These are phyloP conservation scores for Cyanoramphus novaezelandiae DNA, from an alignment of 2,113 vertebrate species.

Conservation along the genomic window DNA sequence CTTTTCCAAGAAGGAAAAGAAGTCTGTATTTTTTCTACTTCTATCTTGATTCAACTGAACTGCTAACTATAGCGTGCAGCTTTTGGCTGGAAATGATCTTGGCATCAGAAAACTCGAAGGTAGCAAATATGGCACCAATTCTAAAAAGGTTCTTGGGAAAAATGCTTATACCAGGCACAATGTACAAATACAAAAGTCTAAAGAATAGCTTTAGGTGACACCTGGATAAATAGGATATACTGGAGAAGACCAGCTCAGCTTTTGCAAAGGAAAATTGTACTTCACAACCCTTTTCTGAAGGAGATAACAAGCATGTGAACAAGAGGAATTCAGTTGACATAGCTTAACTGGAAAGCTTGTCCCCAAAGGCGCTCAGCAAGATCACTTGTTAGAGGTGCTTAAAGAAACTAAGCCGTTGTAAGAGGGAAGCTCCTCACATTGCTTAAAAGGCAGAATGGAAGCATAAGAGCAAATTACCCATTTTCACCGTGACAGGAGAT, in stretches of 20 bases:
- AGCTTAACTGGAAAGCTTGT: neutral
- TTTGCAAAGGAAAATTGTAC: neutral
- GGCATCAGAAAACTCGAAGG: slow-evolving; percentile 15
- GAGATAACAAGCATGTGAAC: neutral
- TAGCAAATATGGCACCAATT: neutral
- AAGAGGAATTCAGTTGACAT: neutral
- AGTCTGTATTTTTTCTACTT: neutral
- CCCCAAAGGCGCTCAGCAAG: neutral
- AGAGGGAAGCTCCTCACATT: neutral
- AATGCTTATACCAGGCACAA: slow-evolving; percentile 7
- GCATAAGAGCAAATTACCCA: neutral
- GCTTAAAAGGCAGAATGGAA: neutral
- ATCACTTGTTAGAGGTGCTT: neutral
- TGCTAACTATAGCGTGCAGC: neutral
- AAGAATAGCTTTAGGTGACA: neutral
- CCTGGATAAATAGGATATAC: neutral
- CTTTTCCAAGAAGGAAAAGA: neutral
- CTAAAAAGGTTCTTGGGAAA: neutral
- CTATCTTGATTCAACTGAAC: neutral
- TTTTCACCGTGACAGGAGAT: neutral
- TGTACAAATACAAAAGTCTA: neutral
- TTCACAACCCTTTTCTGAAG: neutral
- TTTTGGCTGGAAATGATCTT: slow-evolving; percentile 12
- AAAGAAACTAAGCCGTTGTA: neutral
- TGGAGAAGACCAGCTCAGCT: neutral